Percentiles rank a stretch among this genome's conserved stretches.
phyloP scores from a whole-genome alignment of 1,140 invertebrate genomes.

The Bombus pyrosoma region DNA sequence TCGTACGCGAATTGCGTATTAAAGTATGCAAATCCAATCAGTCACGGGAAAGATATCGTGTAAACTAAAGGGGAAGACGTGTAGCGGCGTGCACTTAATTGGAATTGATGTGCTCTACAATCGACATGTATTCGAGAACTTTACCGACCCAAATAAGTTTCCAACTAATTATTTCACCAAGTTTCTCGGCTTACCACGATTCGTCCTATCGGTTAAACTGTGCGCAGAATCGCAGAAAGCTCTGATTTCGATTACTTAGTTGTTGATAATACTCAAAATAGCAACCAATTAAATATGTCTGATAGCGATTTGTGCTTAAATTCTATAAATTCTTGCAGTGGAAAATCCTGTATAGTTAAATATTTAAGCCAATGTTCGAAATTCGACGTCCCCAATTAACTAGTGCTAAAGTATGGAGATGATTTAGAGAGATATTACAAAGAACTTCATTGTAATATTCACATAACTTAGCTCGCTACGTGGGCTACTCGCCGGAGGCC shows the following conservation, averaged over 20 bases:
- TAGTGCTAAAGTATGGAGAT: not conserved
- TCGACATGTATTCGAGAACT: constrained; percentile 49
- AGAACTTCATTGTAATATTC: no score
- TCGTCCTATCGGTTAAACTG: constrained; percentile 37
- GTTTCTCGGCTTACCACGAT: constrained; percentile 63
- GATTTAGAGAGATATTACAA: no score
- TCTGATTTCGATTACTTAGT: constrained; percentile 46
- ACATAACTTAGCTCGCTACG: no score
- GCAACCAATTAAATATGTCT: constrained; percentile 46
- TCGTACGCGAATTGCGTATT: no score
- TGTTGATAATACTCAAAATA: constrained; percentile 59
- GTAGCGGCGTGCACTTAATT: not conserved
- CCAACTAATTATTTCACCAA: constrained; percentile 68
- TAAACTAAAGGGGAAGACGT: not conserved
- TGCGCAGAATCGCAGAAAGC: constrained; percentile 14
- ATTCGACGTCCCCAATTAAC: not conserved
- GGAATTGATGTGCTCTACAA: constrained; percentile 21
- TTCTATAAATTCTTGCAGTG: constrained; percentile 15
- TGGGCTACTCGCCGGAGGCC: no score
- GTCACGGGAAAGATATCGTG: not conserved
- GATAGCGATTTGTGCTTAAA: constrained; percentile 47
- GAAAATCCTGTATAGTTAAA: not conserved
- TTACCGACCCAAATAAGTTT: constrained; percentile 62
- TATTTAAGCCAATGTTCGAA: not conserved
- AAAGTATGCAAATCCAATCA: not conserved